Evolutionary conservation across 2,888 invertebrate species (phyloP).

Genomic region (Epirrhoe tristata): DNA sequence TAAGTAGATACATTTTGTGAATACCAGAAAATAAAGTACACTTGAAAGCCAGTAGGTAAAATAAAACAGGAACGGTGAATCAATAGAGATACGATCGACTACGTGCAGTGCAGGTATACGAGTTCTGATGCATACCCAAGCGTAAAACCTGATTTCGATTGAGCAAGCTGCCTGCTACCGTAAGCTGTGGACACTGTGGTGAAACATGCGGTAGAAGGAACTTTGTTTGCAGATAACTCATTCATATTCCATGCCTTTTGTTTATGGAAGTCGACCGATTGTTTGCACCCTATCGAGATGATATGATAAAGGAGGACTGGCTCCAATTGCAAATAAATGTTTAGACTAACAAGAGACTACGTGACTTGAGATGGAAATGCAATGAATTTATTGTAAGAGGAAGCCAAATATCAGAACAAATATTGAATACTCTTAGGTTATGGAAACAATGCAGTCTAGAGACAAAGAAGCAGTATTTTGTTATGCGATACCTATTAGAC

Average conservation of each 20-base stretch:
- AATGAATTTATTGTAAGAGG: slow-evolving; percentile 18
- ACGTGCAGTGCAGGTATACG: background rate
- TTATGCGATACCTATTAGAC: too few relatives aligned
- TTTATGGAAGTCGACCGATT: slow-evolving; percentile 47
- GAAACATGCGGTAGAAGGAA: slow-evolving; percentile 47
- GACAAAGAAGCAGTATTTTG: too few relatives aligned
- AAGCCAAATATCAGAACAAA: slow-evolving; percentile 16
- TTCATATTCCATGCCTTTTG: slow-evolving; percentile 52
- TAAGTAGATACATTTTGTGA: background rate
- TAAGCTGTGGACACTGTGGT: slow-evolving; percentile 31
- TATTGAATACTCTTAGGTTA: background rate
- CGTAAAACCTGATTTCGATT: slow-evolving; percentile 18
- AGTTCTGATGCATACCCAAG: slow-evolving; percentile 14
- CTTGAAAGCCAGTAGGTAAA: background rate
- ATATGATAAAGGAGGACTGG: slow-evolving; percentile 40
- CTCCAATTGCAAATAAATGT: slow-evolving; percentile 28
- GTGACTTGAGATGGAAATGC: slow-evolving; percentile 30
- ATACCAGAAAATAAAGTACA: slow-evolving; percentile 6
- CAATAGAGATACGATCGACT: background rate
- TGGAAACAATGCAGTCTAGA: background rate
- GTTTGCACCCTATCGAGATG: slow-evolving; percentile 38
- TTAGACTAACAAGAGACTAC: slow-evolving; percentile 37
- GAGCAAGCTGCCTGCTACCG: slow-evolving; percentile 11
- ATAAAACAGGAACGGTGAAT: slow-evolving; percentile 7
- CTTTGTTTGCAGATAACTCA: slow-evolving; percentile 52